Base-by-base conservation (phyloP, 53 echinoderm and acorn worm species). In the Henricia sp. region DNA sequence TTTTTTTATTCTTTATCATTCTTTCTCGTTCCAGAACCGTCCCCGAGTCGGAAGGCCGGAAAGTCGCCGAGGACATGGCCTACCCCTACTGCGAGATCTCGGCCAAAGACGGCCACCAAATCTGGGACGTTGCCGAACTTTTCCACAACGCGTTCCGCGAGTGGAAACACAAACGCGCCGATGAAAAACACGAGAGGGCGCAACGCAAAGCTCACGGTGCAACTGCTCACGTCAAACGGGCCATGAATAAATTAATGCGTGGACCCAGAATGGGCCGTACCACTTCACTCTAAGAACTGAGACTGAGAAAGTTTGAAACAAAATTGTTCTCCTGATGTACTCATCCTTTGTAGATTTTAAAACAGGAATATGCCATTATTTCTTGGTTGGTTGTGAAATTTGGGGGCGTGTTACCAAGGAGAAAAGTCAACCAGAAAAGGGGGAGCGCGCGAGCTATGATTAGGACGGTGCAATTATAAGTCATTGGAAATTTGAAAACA, bases 61-160 rank as follows among this genome's bases (percentile, higher is more conserved):
- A 82, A 50, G 86, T 94, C 53, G 94, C 91, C n/a, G 86, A 88
- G 38, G 77, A 88, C 42, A 58, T 91, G 43, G 64, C 78, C 26
- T 67, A 91, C 24, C 91, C 94, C 17, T 94, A 91, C 68, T 94
- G 66, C 50, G 94, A 94, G 63, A 85, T 94, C 33, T 94, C 94
- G n/a, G 94, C 91, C 23, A 91, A 91, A 50, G 94, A 94, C 55
- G 94, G 94, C 6, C 73, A 73, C 1, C 91, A 94, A 75, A 85
- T 94, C 11, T 88, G 85, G 70, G 82, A 85, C 56, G 91, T 94
- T 20, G 83, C 94, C 14, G 94, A 94, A 26, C 72, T 94, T 3
- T 94, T 91, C 53, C 77, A 82, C 48, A 88, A 88, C 59, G 72
- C 88, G 46, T 94, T 88, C 43, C 82, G 94, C 11, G 85, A 84